A percentile compares a stretch with the other conserved stretches of the same genome.
These are phyloP conservation scores for Hermaeophaga mercurialis DNA, from an alignment of 2,888 invertebrate genomes.

Conservation along the genomic window DNA sequence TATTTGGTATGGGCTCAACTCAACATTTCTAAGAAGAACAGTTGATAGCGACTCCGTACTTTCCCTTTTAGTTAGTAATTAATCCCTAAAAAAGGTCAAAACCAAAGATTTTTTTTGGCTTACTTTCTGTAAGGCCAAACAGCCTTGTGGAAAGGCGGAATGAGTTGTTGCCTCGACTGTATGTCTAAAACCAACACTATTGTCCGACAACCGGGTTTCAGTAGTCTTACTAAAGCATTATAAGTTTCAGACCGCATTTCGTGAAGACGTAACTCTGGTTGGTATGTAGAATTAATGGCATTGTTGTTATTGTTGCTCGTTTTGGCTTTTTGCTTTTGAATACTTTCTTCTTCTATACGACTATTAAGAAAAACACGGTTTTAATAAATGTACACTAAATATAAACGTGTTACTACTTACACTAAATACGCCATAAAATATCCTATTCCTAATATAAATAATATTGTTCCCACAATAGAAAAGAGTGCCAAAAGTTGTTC, in stretches of 20 bases:
- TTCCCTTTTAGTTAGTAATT: no score
- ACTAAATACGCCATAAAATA: conserved; percentile 87
- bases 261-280: conserved; percentile 80
- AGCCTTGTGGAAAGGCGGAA: conserved; percentile 90
- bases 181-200: conserved; percentile 88
- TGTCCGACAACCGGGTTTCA: conserved; percentile 93
- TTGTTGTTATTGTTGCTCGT: conserved; percentile 54
- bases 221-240: conserved; percentile 88
- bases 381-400: no score
- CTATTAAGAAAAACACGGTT: no score
- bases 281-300: conserved; percentile 44
- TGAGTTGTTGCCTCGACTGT: conserved; percentile 82
- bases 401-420: no score
- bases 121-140: conserved; percentile 96
- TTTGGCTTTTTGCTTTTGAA: conserved; percentile 60
- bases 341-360: conserved; percentile 64
- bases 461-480: conserved; percentile 77
- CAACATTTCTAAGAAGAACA: no score
- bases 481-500: conserved; percentile 80
- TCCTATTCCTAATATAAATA: conserved; percentile 78
- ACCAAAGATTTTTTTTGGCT: no score
- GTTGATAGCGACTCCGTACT: no score
- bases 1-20: no score
- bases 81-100: no score
- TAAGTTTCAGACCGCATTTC: conserved; percentile 94